A percentile compares a stretch with the other conserved stretches of the same genome.
Conservation (phyloP, 1,140 invertebrate genomes). For the Oncopodura yosiiana region DNA sequence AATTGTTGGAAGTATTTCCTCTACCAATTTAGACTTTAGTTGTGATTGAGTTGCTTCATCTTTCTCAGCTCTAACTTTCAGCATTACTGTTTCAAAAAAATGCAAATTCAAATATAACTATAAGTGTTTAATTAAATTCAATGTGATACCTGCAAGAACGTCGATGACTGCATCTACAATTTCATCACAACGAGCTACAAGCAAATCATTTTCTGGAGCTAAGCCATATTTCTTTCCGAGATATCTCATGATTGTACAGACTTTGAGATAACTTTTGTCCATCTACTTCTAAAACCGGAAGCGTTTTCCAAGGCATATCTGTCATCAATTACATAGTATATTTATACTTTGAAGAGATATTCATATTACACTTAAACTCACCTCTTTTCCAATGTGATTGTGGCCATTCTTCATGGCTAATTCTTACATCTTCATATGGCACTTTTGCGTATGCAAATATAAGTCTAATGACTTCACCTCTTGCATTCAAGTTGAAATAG, state of each 20-base stretch:
- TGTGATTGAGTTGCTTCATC: not conserved
- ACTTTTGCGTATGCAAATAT: constrained; percentile 53
- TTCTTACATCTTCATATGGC: constrained; percentile 55
- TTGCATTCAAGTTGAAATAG: constrained; percentile 56
- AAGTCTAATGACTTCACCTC: constrained; percentile 57
- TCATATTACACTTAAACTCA: too few relatives aligned
- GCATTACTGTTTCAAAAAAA: too few relatives aligned
- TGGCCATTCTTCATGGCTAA: constrained; percentile 44
- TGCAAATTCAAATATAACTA: too few relatives aligned
- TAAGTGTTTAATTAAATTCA: too few relatives aligned
- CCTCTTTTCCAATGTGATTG: too few relatives aligned
- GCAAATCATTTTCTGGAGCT: too few relatives aligned
- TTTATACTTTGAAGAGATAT: too few relatives aligned
- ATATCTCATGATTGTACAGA: not conserved
- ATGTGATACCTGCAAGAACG: too few relatives aligned
- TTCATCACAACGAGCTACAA: too few relatives aligned
- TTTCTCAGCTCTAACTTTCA: not conserved
- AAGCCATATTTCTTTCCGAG: not conserved
- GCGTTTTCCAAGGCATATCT: not conserved
- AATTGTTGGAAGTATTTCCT: too few relatives aligned
- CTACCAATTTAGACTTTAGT: constrained; percentile 9
- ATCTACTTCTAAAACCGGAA: not conserved
- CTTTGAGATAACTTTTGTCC: not conserved
- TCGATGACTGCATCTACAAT: too few relatives aligned
- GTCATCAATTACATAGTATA: not conserved